Evolutionary conservation across 1,140 invertebrate genomes (phyloP).

Genomic region (Dendroctonus ponderosae): DNA sequence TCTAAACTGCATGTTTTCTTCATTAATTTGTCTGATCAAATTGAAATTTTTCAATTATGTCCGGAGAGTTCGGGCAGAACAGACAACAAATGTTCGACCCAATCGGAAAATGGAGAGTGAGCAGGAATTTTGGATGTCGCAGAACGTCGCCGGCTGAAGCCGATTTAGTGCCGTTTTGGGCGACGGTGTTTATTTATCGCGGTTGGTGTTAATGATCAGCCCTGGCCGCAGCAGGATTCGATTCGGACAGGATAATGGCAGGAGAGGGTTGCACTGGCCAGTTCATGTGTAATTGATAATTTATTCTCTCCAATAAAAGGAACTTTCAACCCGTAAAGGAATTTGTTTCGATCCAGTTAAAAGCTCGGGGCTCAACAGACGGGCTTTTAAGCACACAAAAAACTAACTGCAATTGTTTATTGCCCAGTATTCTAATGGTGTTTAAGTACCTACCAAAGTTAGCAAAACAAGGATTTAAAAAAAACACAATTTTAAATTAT

Average conservation of each 20-base stretch:
- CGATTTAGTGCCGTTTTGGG: conserved; percentile 22
- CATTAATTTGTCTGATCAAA: too few species aligned
- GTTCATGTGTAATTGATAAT: conserved; percentile 18
- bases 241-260: conserved; percentile 23
- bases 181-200: conserved; percentile 32
- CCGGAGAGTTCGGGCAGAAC: too few species aligned
- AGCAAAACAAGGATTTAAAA: background rate
- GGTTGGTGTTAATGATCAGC: conserved; percentile 34
- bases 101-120: conserved; percentile 10
- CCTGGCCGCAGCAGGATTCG: conserved; percentile 21
- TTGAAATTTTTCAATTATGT: too few species aligned
- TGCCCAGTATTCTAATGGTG: too few species aligned
- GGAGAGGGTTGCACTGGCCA: conserved; percentile 6
- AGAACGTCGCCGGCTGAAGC: conserved; percentile 21
- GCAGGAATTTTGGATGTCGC: conserved; percentile 19
- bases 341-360: background rate
- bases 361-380: too few species aligned
- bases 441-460: too few species aligned
- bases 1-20: too few species aligned
- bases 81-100: conserved; percentile 9
- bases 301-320: conserved; percentile 22
- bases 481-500: background rate
- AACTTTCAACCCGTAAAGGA: background rate
- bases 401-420: too few species aligned
- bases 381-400: too few species aligned